Evolutionary conservation across 2,888 invertebrate genomes (phyloP).

Genomic region (Phengaris arion): DNA sequence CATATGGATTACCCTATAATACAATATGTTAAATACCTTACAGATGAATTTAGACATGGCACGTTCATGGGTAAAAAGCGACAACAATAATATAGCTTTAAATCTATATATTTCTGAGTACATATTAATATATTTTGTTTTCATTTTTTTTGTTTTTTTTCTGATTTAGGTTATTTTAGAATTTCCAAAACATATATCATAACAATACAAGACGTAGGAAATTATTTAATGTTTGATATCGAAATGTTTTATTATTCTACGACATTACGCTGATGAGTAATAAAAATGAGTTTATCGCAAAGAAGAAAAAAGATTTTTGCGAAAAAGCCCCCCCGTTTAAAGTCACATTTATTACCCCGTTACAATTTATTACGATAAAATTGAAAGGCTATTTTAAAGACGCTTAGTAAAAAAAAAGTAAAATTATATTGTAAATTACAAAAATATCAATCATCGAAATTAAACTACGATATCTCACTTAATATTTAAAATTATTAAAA

Average conservation of each 20-base stretch:
- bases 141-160: not conserved
- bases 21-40: not conserved
- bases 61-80: slow-evolving; percentile 18
- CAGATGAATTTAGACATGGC: slow-evolving; percentile 5
- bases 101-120: not conserved
- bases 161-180: not conserved
- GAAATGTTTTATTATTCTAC: not conserved
- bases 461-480: slow-evolving; percentile 13
- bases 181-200: not conserved
- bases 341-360: slow-evolving; percentile 76
- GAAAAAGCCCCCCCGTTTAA: slow-evolving; percentile 48
- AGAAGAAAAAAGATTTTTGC: not conserved
- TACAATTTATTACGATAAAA: slow-evolving; percentile 52
- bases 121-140: not conserved
- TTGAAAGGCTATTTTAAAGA: slow-evolving; percentile 40
- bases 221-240: not conserved
- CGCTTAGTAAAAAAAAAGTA: slow-evolving; percentile 42
- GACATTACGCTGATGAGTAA: not conserved
- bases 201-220: not conserved
- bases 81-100: not conserved
- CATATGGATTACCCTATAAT: not conserved
- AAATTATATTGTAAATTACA: slow-evolving; percentile 36
- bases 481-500: slow-evolving; percentile 5
- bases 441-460: slow-evolving; percentile 15
- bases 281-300: not conserved